A percentile compares a stretch with the other conserved stretches of the same genome.
These are phyloP conservation scores for Tolypeutes matacus DNA, from an alignment of 2,797 vertebrate species.

Conservation along the genomic window DNA sequence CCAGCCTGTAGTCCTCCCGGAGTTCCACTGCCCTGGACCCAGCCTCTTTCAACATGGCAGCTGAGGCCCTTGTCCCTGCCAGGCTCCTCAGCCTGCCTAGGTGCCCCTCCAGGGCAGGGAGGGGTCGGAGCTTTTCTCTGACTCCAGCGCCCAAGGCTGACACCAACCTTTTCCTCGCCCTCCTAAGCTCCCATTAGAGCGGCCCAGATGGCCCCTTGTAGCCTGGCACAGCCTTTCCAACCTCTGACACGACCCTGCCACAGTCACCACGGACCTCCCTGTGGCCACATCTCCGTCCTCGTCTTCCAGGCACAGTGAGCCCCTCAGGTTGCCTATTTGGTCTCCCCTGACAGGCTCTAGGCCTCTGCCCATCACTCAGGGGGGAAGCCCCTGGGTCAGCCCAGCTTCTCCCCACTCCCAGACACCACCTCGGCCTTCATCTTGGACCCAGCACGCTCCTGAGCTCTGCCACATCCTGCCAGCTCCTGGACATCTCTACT, in stretches of 20 bases:
- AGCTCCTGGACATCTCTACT: not conserved
- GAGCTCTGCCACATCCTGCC: not conserved
- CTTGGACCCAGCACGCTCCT: not conserved
- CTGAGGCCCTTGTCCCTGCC: fast-evolving
- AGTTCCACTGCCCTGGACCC: not conserved
- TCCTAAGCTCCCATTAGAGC: not conserved
- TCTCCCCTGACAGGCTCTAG: not conserved
- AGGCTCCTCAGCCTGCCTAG: too few species aligned
- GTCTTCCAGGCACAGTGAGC: not conserved
- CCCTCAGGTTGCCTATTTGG: not conserved
- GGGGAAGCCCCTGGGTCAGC: not conserved
- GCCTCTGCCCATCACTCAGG: not conserved
- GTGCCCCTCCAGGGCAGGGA: not conserved
- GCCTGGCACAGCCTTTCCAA: not conserved
- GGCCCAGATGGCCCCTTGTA: not conserved
- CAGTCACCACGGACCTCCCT: not conserved
- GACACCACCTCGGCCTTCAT: not conserved
- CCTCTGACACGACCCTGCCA: not conserved
- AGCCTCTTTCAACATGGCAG: not conserved
- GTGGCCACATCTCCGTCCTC: not conserved
- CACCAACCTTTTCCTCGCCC: not conserved
- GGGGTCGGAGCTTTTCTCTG: not conserved
- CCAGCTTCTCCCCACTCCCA: not conserved
- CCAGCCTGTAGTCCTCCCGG: not conserved
- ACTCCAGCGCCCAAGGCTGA: not conserved